These are phyloP conservation scores for Arctopsyche grandis DNA, from an alignment of 1,140 invertebrate species.

Conservation along the genomic window DNA sequence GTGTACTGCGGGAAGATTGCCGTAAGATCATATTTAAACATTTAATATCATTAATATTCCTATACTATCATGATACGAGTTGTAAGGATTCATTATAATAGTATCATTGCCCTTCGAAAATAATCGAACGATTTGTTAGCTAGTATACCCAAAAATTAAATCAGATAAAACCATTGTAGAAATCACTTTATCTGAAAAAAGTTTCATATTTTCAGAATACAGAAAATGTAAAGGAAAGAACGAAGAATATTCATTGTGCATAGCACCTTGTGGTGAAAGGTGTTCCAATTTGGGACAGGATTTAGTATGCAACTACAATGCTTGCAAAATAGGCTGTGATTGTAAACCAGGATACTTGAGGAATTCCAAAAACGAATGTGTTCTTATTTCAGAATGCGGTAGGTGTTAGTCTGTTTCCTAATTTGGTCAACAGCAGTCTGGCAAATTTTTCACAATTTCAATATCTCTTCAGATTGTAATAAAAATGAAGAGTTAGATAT, in stretches of 20 bases:
- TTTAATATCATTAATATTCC: no score
- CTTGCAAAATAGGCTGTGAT: conserved; percentile 47
- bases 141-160: no score
- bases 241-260: conserved; percentile 40
- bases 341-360: conserved; percentile 49
- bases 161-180: no score
- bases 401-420: background rate
- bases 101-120: no score
- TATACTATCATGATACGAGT: no score
- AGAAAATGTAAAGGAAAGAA: conserved; percentile 45
- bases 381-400: conserved; percentile 45
- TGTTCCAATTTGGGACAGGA: conserved; percentile 38
- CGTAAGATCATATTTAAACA: background rate
- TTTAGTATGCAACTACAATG: conserved; percentile 41
- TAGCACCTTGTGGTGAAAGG: conserved; percentile 42
- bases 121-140: no score
- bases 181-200: no score
- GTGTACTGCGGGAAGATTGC: conserved; percentile 37
- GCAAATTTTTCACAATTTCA: background rate
- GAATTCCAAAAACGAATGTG: conserved; percentile 42
- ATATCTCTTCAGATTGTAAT: background rate
- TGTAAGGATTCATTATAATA: no score
- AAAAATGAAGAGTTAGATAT: conserved; percentile 45
- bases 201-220: conserved; percentile 37
- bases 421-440: no score